Base-by-base conservation (phyloP, 2,797 vertebrate genomes). In the Lepus townsendii region DNA sequence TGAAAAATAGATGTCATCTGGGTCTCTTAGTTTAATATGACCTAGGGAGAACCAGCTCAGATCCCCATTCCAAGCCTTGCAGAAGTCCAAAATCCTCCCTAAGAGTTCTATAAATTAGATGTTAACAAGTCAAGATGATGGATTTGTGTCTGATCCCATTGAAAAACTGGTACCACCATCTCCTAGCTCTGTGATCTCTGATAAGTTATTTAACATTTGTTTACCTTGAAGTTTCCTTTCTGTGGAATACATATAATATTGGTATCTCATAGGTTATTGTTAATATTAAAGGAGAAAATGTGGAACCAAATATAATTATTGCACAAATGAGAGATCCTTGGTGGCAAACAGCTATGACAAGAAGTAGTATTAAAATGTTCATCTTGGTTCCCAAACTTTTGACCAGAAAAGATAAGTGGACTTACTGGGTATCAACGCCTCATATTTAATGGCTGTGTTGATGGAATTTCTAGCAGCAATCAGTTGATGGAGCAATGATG, bases 1-100 rank as follows among this genome's bases (percentile, higher is more conserved):
- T 62, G 3, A 83, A 93, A 94, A 88, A 91, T n/a, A 83, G 32
- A 79, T 94, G 30, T 79, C 88, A 94, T 10, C 57, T 72, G 22
- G 35, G 85, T 91, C 27, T 94, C 87, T 57, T 54, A 50, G 42
- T 62, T 42, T 63, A 14, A 30, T 22, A 75, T 62, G 3, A 72
- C 68, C 6, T 71, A 68, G 38, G 66, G 80, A 86, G 84, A 30
- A 93, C 57, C 62, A 68, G 24, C 60, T 84, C 82, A 93, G 6
- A 72, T 26, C 35, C 54, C 11, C 2, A 24, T 76, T 82, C 65
- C 62, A 88, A 78, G 35, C 12, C 66, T 6, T n/a, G 4, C 16
- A 17, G 47, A 52, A 88, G 27, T 71, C 63, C 32, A 94, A 94
- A 92, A 42, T 6, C 50, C 26, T 90, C 26, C 82, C 65, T 76